Percentiles rank a stretch among this genome's conserved stretches.
Conservation (phyloP, 1,140 invertebrate genomes). For the Zaprionus ornatus region DNA sequence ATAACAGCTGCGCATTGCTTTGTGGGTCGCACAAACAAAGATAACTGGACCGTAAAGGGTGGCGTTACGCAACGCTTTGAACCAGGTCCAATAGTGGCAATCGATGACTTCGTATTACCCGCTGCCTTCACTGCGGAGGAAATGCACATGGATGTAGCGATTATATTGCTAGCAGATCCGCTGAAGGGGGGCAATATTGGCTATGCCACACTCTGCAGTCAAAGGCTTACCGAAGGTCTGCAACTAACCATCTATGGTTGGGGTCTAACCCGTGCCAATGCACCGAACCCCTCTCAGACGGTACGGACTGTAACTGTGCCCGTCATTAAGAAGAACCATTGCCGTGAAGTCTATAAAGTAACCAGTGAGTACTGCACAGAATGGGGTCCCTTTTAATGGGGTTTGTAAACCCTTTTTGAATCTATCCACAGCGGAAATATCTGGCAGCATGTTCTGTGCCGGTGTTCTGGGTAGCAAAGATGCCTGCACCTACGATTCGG, state of each 20-base stretch:
- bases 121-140: not conserved
- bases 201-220: constrained; percentile 22
- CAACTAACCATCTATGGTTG: constrained; percentile 55
- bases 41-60: constrained; percentile 20
- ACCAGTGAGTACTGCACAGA: constrained; percentile 24
- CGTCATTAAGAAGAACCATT: constrained; percentile 36
- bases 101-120: constrained; percentile 34
- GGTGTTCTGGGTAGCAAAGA: constrained; percentile 48
- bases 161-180: constrained; percentile 21
- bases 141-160: constrained; percentile 68
- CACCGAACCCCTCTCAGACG: not conserved
- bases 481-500: constrained; percentile 70
- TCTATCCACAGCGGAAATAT: constrained; percentile 18
- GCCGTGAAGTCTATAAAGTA: constrained; percentile 18
- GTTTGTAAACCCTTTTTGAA: not conserved
- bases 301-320: constrained; percentile 54
- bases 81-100: not conserved
- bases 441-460: constrained; percentile 66
- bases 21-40: not conserved
- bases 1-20: constrained; percentile 68
- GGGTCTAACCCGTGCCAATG: constrained; percentile 32
- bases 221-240: not conserved
- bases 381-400: not conserved
- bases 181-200: constrained; percentile 26
- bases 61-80: constrained; percentile 44